Conservation (phyloP, 2,888 invertebrate genomes). For the Phengaris alcon region DNA sequence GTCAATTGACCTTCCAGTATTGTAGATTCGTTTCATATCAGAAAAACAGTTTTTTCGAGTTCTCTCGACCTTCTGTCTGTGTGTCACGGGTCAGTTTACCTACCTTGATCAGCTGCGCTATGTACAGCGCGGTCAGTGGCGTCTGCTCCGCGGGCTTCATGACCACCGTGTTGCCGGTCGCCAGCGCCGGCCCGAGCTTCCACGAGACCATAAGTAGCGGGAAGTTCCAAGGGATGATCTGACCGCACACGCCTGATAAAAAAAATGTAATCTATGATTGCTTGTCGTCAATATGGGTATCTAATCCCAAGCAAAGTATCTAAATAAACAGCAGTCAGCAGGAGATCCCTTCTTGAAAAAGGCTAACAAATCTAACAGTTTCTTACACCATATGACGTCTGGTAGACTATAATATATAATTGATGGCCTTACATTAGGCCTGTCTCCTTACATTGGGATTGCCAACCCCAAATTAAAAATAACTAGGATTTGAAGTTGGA, state of each 20-base stretch:
- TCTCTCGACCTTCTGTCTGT: not conserved
- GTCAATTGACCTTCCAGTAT: too few relatives aligned
- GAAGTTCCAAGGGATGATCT: slow-evolving; percentile 97
- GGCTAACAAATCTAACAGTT: too few relatives aligned
- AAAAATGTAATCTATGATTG: not conserved
- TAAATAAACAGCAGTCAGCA: too few relatives aligned
- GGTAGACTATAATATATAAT: too few relatives aligned
- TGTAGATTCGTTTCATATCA: too few relatives aligned
- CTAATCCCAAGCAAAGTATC: not conserved
- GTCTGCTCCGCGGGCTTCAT: slow-evolving; percentile 98
- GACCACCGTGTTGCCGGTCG: slow-evolving; percentile 89
- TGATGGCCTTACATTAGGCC: too few relatives aligned
- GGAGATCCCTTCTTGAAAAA: too few relatives aligned
- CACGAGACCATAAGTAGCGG: slow-evolving; percentile 95
- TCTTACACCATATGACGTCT: too few relatives aligned
- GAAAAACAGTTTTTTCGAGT: not conserved
- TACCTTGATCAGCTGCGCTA: slow-evolving; percentile 89
- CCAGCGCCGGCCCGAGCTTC: slow-evolving; percentile 92
- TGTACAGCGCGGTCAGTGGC: slow-evolving; percentile 92
- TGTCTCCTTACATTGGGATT: too few relatives aligned
- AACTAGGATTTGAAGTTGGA: too few relatives aligned
- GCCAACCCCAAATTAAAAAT: too few relatives aligned
- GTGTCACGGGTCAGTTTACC: slow-evolving; percentile 44
- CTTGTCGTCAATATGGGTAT: not conserved
- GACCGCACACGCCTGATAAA: slow-evolving; percentile 86